Base-by-base conservation (phyloP, 2,797 vertebrate genomes). In the Arnoldichthys spilopterus region DNA sequence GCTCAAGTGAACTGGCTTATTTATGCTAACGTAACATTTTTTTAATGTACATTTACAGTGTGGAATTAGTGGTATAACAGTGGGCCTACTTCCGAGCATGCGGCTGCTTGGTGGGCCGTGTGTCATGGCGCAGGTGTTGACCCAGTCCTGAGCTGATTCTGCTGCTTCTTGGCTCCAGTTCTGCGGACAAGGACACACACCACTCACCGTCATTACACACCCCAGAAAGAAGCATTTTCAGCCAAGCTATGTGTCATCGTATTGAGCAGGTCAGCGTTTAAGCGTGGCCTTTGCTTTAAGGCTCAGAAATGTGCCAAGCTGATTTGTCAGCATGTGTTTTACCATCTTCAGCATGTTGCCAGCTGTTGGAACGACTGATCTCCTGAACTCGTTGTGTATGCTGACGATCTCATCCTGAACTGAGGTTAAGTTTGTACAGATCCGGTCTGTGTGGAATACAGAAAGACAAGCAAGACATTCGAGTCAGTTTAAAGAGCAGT, bases 311-410 rank as follows among this genome's bases (percentile, higher is more conserved):
- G 28, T 26, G 28, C 13, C 13, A 4, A 51, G 15, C 11, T 68
- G 15, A 32, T 13, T 59, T 1, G 30, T 1, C 26, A 30, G 20
- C 3, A 12, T 56, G 11, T 12, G 54, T 30, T 1, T 45, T 22
- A 94, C 93, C 92, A 94, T 94, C 15, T 34, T 80, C 7, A 94
- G 88, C 92, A 94, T 94, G 89, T 94, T 26, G 0, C 87, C 83
- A 2, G 93, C 91, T 0, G 83, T 0, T 0, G 92, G 92, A 2
- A 77, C 0, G 1, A 94, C 93, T 0, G 28, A 47, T 74, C 88
- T 86, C 83, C 93, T 89, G 63, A 88, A 85, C 16, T 4, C 43
- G 2, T 94, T 93, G 86, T 93, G 92, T 7, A 3, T 0, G 11
- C 90, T 72, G 20, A 88, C 85, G 4, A 94, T 93, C 82, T 91